Evolutionary conservation across 2,113 vertebrate genomes (phyloP), one percentile per base, ranked within the genome.

Genomic region (Gallinago paraguaiae): DNA sequence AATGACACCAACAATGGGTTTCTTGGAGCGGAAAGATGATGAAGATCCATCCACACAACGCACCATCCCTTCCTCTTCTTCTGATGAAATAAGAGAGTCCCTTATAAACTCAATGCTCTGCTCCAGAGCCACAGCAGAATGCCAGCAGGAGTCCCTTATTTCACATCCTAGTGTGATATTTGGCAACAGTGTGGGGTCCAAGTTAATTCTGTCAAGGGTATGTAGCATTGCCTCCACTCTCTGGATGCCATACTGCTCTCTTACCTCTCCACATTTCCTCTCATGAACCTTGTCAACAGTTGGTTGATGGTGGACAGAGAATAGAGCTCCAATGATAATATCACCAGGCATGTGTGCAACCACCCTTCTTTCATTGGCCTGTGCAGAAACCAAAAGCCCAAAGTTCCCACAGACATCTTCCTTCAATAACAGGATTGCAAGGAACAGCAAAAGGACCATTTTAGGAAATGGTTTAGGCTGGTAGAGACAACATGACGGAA

Each of bases 91-190:
- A 35, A 99, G 98, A 4, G 99, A 99, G 96, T 99, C 99, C 25
- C 99, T 98, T 93, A 99, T 99, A 95, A 99, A 99, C 93, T 99
- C 99, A 45, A 99, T 99, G 96, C 99, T 99, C 92, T 99, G 99
- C 97, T 99, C 99, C 45, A 99, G 98, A 86, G 99, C 99, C 48
- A 99, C 99, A 2, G 99, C 99, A 0, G 99, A 99, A 96, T 99
- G 99, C 99, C 99, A 99, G 71, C 99, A 99, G 31, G 99, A 99
- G 97, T 99, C 99, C 24, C 99, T 98, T 95, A 99, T 99, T 98
- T 99, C 99, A 53, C 99, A 99, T 95, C 99, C 99, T 24, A 99
- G 96, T 0, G 98, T 99, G 96, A 99, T 99, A 97, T 99, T 99
- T 93, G 99, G 99, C 82, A 99, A 97, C 86, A 99, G 97, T 6